A percentile compares a stretch with the other conserved stretches of the same genome.
Evolutionary conservation across 2,113 vertebrate species (phyloP).

Genomic region (Hystrix cristata): DNA sequence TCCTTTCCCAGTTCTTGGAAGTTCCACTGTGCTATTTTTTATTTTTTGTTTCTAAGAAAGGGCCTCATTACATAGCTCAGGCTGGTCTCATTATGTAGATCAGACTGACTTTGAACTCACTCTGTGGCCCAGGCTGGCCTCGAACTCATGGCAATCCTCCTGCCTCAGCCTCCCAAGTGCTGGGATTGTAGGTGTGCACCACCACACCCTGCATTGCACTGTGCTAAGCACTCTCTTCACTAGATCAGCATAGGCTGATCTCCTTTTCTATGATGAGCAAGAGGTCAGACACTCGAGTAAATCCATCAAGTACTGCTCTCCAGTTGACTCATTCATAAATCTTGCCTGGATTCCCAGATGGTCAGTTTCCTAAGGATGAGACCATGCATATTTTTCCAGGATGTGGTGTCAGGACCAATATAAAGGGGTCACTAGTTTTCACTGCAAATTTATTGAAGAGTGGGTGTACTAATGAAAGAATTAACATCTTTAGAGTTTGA

Average conservation of each 20-base stretch:
- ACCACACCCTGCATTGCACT: too few species aligned
- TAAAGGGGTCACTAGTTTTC: background rate
- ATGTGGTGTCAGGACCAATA: background rate
- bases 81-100: too few species aligned
- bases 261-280: background rate
- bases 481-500: conserved; percentile 9
- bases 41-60: too few species aligned
- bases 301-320: background rate
- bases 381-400: background rate
- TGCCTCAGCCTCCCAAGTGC: too few species aligned
- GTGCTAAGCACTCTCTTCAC: background rate
- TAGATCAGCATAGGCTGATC: background rate
- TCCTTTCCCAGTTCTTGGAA: background rate
- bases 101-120: too few species aligned
- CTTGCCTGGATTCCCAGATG: background rate
- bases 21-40: background rate
- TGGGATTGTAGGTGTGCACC: too few species aligned
- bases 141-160: too few species aligned
- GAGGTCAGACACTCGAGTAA: background rate
- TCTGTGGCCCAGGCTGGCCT: too few species aligned
- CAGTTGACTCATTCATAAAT: background rate
- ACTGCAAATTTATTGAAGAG: background rate
- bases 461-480: background rate
- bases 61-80: too few species aligned
- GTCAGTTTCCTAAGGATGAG: conserved; percentile 34